A percentile compares a stretch with the other conserved stretches of the same genome.
These are phyloP conservation scores for Centruroides vittatus DNA, from an alignment of 1,140 invertebrate genomes.

Conservation along the genomic window DNA sequence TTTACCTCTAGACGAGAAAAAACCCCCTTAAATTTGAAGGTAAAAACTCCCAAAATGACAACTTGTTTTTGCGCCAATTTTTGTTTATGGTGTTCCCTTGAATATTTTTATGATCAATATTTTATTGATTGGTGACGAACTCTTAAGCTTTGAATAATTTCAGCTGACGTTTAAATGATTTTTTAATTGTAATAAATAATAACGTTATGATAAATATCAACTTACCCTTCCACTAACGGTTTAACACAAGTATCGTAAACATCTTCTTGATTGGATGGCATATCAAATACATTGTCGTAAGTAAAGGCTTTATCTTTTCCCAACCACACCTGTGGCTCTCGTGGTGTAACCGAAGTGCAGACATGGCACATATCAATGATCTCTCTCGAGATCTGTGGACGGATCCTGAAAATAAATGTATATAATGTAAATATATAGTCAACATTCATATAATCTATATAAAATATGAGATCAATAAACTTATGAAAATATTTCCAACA, in stretches of 20 bases:
- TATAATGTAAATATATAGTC: constrained; percentile 4
- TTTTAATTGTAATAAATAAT: too few species aligned
- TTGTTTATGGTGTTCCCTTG: too few species aligned
- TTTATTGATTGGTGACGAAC: neutral
- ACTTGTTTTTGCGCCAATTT: too few species aligned
- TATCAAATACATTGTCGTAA: constrained; percentile 89
- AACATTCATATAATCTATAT: neutral
- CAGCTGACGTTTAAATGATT: too few species aligned
- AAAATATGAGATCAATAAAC: neutral
- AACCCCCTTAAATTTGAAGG: too few species aligned
- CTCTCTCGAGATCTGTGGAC: constrained; percentile 82
- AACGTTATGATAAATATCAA: neutral
- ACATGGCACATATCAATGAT: constrained; percentile 87
- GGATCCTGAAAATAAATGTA: constrained; percentile 54
- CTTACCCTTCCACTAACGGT: constrained; percentile 57
- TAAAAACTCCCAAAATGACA: too few species aligned
- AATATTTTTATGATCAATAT: too few species aligned
- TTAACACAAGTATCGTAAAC: constrained; percentile 78
- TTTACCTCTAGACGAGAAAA: too few species aligned
- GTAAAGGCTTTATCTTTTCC: constrained; percentile 92
- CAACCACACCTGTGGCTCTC: constrained; percentile 79
- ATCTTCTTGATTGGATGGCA: constrained; percentile 45
- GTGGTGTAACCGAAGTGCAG: constrained; percentile 73
- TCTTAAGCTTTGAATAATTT: too few species aligned
- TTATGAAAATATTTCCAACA: too few species aligned